Conservation (phyloP, 2,888 invertebrate genomes). For the Phytoseiulus persimilis region DNA sequence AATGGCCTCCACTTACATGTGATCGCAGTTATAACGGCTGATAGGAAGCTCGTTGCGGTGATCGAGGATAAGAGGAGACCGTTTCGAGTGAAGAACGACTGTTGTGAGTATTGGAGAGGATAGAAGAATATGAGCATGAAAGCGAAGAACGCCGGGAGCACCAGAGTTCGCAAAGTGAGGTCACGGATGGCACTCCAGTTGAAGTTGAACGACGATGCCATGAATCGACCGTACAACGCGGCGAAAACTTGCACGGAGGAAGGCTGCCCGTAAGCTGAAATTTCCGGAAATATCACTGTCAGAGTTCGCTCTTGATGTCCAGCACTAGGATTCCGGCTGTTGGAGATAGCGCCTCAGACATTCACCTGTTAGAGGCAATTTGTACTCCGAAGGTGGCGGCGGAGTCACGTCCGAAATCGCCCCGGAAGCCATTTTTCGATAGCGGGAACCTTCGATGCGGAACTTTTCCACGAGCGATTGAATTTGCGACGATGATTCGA, state of each 20-base stretch:
- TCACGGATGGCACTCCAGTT: constrained; percentile 67
- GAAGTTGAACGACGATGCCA: constrained; percentile 50
- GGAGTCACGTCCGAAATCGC: constrained; percentile 47
- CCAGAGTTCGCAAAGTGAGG: constrained; percentile 64
- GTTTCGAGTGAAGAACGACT: constrained; percentile 62
- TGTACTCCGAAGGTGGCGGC: constrained; percentile 52
- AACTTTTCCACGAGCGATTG: constrained; percentile 82
- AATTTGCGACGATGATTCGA: constrained; percentile 87
- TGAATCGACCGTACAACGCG: constrained; percentile 53
- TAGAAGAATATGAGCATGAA: constrained; percentile 71
- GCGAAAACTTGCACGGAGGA: constrained; percentile 61
- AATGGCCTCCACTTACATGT: constrained; percentile 60
- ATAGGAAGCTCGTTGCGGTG: constrained; percentile 61
- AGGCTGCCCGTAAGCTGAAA: constrained; percentile 62
- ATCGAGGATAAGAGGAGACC: constrained; percentile 64
- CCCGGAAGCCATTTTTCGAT: constrained; percentile 58
- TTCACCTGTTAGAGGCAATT: constrained; percentile 59
- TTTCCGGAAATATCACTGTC: no score
- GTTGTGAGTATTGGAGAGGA: constrained; percentile 55
- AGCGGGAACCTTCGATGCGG: constrained; percentile 70
- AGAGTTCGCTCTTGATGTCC: no score
- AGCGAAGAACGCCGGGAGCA: constrained; percentile 61
- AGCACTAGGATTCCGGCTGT: no score
- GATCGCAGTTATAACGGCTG: constrained; percentile 62
- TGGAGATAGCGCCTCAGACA: neutral